These are phyloP conservation scores for Rhyacichthys aspro DNA, from an alignment of 2,797 vertebrate genomes.

Conservation along the genomic window DNA sequence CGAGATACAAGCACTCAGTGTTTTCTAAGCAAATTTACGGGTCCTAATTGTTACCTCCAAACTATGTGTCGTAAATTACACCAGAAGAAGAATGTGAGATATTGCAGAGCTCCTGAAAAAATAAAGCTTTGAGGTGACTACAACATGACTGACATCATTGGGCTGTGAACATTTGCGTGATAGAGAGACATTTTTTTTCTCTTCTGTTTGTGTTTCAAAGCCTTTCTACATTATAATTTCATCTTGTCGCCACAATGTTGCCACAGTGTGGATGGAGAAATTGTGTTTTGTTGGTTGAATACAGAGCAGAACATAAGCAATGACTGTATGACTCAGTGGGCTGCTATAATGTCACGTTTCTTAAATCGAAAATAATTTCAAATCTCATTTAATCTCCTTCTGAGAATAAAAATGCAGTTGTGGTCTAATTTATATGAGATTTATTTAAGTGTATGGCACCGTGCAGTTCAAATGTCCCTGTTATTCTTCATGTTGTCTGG, in stretches of 20 bases:
- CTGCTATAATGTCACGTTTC: constrained; percentile 3
- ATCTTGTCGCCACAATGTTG: constrained; percentile 45
- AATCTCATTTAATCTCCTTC: not conserved
- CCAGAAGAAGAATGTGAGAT: constrained; percentile 35
- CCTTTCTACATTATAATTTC: constrained; percentile 43
- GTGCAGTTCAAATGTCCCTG: constrained; percentile 12
- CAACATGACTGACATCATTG: constrained; percentile 49
- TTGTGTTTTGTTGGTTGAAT: constrained; percentile 21
- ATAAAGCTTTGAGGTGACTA: constrained; percentile 29
- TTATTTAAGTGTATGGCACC: not conserved
- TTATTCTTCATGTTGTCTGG: constrained; percentile 31
- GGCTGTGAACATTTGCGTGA: constrained; percentile 37
- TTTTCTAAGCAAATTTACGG: constrained; percentile 55
- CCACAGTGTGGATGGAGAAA: constrained; percentile 47
- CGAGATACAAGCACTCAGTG: constrained; percentile 46
- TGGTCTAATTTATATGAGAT: not conserved
- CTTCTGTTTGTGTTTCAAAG: constrained; percentile 50
- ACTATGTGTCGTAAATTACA: constrained; percentile 66
- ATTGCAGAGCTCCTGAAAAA: constrained; percentile 28
- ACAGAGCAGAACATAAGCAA: constrained; percentile 14
- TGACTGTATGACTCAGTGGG: not conserved
- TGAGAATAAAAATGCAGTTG: not conserved
- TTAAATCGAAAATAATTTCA: not conserved
- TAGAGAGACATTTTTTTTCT: constrained; percentile 19
- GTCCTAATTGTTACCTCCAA: constrained; percentile 59